These are phyloP conservation scores for Amiota mariae DNA, from an alignment of 2,888 invertebrate genomes.

Conservation along the genomic window DNA sequence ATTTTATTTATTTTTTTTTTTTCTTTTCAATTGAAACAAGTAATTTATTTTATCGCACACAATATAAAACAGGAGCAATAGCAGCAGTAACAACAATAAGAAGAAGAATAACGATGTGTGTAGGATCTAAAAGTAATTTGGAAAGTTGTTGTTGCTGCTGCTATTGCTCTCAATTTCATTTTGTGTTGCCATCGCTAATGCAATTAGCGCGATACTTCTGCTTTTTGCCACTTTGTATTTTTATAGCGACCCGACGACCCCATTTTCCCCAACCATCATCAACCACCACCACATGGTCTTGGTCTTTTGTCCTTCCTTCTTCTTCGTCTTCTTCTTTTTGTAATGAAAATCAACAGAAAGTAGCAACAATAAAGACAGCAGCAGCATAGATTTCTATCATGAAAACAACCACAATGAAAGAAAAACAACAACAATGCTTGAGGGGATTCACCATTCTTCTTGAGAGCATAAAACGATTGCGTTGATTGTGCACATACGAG, in stretches of 20 bases:
- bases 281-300: neutral
- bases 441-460: neutral
- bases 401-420: neutral
- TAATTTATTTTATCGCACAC: slow-evolving; percentile 22
- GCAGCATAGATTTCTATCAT: slow-evolving; percentile 7
- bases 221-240: slow-evolving; percentile 13
- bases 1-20: neutral
- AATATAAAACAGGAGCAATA: neutral
- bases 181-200: slow-evolving; percentile 15
- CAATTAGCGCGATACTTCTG: slow-evolving; percentile 22
- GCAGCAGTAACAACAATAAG: neutral
- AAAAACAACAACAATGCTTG: neutral
- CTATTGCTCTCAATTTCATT: neutral
- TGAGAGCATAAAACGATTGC: slow-evolving; percentile 7
- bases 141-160: neutral
- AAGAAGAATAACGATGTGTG: no score
- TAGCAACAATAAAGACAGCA: neutral
- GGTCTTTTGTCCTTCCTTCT: no score
- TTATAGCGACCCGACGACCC: neutral
- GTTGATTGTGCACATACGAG: neutral
- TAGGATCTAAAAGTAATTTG: neutral
- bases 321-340: no score
- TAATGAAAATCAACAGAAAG: no score
- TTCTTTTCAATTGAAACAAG: slow-evolving; percentile 26
- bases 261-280: neutral